phyloP scores from a whole-genome alignment of 2,888 invertebrate species.

The Ormyrus rosae region DNA sequence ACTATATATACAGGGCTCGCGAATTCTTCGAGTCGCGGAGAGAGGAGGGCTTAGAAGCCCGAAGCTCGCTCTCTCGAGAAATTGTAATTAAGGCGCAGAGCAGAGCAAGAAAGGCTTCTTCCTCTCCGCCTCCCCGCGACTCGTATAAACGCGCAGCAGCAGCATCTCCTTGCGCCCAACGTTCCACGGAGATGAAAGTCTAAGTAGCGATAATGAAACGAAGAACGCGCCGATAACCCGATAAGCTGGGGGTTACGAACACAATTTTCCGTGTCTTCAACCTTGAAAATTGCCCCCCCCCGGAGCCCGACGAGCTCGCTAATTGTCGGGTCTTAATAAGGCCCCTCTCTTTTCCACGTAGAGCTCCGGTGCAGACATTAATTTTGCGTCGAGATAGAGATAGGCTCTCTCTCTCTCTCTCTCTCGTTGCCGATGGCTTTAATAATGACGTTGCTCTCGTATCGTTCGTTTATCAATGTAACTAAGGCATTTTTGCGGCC shows the following conservation, averaged over 20 bases:
- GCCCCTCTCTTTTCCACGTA: not conserved
- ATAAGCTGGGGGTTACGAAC: not conserved
- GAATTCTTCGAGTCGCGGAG: no score
- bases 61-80: no score
- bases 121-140: no score
- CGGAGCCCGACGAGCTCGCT: conserved; percentile 9
- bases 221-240: conserved; percentile 19
- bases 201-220: conserved; percentile 44
- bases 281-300: conserved; percentile 15
- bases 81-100: no score
- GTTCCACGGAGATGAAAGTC: conserved; percentile 28
- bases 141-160: no score
- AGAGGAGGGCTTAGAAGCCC: no score
- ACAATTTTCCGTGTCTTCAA: conserved; percentile 20
- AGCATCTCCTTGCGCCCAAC: not conserved
- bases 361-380: conserved; percentile 3
- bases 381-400: conserved; percentile 4
- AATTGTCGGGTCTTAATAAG: conserved; percentile 21
- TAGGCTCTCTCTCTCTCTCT: not conserved
- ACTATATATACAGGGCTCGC: no score
- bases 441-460: conserved; percentile 21
- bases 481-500: not conserved
- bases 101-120: no score
- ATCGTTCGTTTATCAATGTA: conserved; percentile 9
- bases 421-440: not conserved